These are phyloP conservation scores for Drosophila santomea DNA, from an alignment of 1,140 invertebrate genomes.

Conservation along the genomic window DNA sequence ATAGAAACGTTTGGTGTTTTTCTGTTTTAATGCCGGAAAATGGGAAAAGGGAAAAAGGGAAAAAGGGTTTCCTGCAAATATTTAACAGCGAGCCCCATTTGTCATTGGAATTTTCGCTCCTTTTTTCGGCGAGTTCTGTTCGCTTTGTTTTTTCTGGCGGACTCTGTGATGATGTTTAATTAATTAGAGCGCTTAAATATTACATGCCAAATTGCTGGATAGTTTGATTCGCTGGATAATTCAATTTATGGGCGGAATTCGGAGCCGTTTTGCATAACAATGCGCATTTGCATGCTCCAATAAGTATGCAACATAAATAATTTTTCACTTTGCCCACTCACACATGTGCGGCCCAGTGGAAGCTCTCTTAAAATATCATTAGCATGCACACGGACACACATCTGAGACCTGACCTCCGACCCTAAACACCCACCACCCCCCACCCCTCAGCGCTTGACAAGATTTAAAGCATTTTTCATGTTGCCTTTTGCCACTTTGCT, in stretches of 20 bases:
- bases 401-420: slow-evolving; percentile 65
- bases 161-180: slow-evolving; percentile 74
- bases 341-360: slow-evolving; percentile 33
- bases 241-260: slow-evolving; percentile 33
- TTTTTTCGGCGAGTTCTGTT: slow-evolving; percentile 25
- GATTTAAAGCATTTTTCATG: slow-evolving; percentile 65
- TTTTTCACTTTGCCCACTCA: slow-evolving; percentile 47
- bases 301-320: slow-evolving; percentile 62
- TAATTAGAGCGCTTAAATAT: slow-evolving; percentile 71
- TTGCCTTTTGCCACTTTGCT: slow-evolving; percentile 61
- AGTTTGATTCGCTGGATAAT: slow-evolving; percentile 39
- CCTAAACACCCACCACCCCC: slow-evolving; percentile 35
- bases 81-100: slow-evolving; percentile 56
- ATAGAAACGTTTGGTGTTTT: slow-evolving; percentile 62
- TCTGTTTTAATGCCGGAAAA: slow-evolving; percentile 46
- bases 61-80: slow-evolving; percentile 57
- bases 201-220: slow-evolving; percentile 44
- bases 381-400: slow-evolving; percentile 69
- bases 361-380: slow-evolving; percentile 81
- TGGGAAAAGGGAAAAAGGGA: slow-evolving; percentile 18
- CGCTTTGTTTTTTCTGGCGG: slow-evolving; percentile 9
- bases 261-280: slow-evolving; percentile 39
- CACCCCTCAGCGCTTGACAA: slow-evolving; percentile 15
- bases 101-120: slow-evolving; percentile 47
- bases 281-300: slow-evolving; percentile 42